These are phyloP conservation scores for Xanthia icteritia DNA, from an alignment of 2,888 invertebrate species.

Conservation along the genomic window DNA sequence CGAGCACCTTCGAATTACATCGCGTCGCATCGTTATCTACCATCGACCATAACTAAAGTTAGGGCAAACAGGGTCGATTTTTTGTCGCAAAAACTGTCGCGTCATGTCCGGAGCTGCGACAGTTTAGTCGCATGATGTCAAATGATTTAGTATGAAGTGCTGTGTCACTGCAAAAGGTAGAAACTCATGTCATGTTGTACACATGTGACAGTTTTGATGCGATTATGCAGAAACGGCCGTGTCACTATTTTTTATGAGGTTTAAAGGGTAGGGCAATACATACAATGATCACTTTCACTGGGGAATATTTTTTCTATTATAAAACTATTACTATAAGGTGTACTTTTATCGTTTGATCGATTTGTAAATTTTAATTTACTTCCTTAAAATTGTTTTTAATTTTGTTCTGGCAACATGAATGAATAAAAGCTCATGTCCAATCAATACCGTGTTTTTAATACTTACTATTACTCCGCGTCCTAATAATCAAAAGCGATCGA, in stretches of 20 bases:
- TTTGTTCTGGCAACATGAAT: background rate
- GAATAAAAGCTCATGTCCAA: no score
- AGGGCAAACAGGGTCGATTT: conserved; percentile 72
- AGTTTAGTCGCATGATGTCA: conserved; percentile 70
- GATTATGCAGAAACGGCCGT: conserved; percentile 59
- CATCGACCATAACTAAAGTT: conserved; percentile 66
- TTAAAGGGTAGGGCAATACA: conserved; percentile 16
- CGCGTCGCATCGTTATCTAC: conserved; percentile 62
- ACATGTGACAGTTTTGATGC: conserved; percentile 67
- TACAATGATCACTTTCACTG: background rate
- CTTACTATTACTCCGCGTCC: no score
- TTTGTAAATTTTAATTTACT: background rate
- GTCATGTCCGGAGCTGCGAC: conserved; percentile 75
- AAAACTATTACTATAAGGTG: background rate
- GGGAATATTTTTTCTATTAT: background rate
- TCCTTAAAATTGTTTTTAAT: background rate
- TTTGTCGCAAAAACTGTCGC: conserved; percentile 71
- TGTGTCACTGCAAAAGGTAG: conserved; percentile 61
- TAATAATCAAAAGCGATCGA: no score
- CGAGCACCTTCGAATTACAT: conserved; percentile 66
- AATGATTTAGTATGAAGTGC: conserved; percentile 68
- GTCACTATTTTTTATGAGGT: conserved; percentile 67
- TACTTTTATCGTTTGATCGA: background rate
- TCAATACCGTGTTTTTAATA: no score
- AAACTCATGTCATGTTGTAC: conserved; percentile 59